phyloP scores from a whole-genome alignment of 2,113 vertebrate genomes.

The Etheostoma spectabile region DNA sequence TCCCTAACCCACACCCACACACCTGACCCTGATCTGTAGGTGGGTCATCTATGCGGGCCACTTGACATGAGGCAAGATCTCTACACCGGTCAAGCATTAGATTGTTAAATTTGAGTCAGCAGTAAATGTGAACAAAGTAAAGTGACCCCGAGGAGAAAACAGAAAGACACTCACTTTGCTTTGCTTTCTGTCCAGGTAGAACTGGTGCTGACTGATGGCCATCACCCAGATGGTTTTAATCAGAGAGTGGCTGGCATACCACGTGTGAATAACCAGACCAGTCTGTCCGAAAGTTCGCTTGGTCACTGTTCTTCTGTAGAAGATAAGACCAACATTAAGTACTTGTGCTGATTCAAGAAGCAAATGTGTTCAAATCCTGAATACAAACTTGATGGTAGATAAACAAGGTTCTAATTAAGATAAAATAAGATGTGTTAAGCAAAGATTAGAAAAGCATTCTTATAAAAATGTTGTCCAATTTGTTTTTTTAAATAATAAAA shows the following conservation, averaged over 20 bases:
- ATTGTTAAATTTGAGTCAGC: neutral
- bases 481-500: slow-evolving; percentile 11
- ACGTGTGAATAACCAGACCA: slow-evolving; percentile 93
- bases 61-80: neutral
- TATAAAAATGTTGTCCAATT: slow-evolving; percentile 23
- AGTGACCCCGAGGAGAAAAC: neutral
- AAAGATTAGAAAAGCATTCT: slow-evolving; percentile 3
- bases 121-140: neutral
- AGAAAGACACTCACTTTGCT: slow-evolving; percentile 92
- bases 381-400: neutral
- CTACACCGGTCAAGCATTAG: neutral
- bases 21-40: neutral
- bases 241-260: slow-evolving; percentile 98
- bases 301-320: slow-evolving; percentile 89
- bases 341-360: neutral
- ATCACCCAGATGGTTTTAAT: slow-evolving; percentile 99
- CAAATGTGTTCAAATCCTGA: slow-evolving; percentile 15
- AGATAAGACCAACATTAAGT: slow-evolving; percentile 33
- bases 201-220: slow-evolving; percentile 99
- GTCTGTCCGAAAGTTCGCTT: slow-evolving; percentile 95
- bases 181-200: slow-evolving; percentile 98
- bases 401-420: slow-evolving; percentile 10
- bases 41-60: neutral
- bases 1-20: neutral
- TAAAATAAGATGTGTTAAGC: neutral